Percentiles rank a stretch among this genome's conserved stretches.
Conservation (phyloP, 2,888 invertebrate genomes). For the Apocheima hispidaria region DNA sequence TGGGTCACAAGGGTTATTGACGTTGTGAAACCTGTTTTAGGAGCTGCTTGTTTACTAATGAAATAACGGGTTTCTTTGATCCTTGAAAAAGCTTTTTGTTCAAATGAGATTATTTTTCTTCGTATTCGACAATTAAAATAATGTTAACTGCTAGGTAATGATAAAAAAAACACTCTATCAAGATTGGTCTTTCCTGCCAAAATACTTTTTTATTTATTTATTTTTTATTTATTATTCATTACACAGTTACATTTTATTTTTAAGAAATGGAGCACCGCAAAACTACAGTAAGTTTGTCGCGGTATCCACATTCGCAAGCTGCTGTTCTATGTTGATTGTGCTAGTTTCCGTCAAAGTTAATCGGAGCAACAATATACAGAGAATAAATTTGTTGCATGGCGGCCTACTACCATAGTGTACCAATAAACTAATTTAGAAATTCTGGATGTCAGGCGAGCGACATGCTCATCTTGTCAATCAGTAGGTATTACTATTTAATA, state of each 20-base stretch:
- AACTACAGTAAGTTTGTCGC: no score
- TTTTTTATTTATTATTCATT: no score
- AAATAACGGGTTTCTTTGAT: slow-evolving; percentile 5
- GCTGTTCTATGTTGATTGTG: not conserved
- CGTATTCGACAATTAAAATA: not conserved
- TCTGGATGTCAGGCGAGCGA: not conserved
- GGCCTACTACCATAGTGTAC: slow-evolving; percentile 9
- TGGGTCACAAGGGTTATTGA: slow-evolving; percentile 24
- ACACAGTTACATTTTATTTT: no score
- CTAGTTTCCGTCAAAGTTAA: slow-evolving; percentile 19
- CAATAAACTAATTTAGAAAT: not conserved
- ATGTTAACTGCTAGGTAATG: no score
- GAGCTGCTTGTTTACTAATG: slow-evolving; percentile 10
- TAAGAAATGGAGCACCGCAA: no score
- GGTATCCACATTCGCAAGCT: no score
- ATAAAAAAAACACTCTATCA: not conserved
- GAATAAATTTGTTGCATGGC: slow-evolving; percentile 22
- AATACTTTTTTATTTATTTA: no score
- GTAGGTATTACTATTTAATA: no score
- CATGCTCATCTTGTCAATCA: no score
- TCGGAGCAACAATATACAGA: slow-evolving; percentile 15
- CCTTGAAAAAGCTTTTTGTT: not conserved
- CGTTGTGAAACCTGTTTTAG: slow-evolving; percentile 30
- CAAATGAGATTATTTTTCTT: not conserved
- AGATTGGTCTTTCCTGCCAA: not conserved